Percentiles rank a stretch among this genome's conserved stretches.
Conservation (phyloP, 64 coral and sea anemone species). For the Hydrozoanthus tunicans region DNA sequence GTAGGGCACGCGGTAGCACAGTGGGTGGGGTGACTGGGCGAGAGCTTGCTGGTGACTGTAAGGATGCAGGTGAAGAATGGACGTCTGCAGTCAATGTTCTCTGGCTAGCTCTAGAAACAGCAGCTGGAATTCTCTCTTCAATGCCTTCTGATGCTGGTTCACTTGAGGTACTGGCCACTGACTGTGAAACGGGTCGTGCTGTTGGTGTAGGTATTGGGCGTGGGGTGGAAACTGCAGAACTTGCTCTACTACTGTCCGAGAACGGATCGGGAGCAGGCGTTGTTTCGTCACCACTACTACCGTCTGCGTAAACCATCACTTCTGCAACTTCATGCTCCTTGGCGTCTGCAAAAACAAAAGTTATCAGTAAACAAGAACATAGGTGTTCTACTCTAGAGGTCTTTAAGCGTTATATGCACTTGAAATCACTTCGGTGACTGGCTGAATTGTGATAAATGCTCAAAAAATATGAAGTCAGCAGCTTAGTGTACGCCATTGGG, state of each 20-base stretch:
- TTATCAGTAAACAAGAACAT: neutral
- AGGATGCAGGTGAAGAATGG: conserved; percentile 46
- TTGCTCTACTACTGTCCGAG: conserved; percentile 35
- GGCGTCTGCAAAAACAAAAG: neutral
- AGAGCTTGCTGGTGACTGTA: conserved; percentile 12
- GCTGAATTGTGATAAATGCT: too few species aligned
- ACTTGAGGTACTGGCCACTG: neutral
- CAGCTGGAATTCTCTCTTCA: conserved; percentile 34
- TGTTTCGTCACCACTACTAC: neutral
- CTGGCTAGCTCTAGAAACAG: conserved; percentile 59
- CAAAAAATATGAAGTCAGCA: too few species aligned
- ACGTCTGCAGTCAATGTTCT: conserved; percentile 41
- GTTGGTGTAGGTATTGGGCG: neutral
- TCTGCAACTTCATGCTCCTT: conserved; percentile 6
- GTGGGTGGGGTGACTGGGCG: conserved; percentile 60
- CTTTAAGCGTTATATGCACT: too few species aligned
- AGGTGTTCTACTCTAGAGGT: neutral
- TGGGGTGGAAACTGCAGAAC: conserved; percentile 25
- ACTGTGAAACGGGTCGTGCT: neutral
- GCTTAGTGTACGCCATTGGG: too few species aligned
- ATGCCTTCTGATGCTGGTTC: conserved; percentile 15
- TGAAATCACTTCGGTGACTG: too few species aligned
- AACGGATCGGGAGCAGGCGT: conserved; percentile 44
- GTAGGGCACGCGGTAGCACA: conserved; percentile 55
- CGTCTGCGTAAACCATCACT: neutral